Base-by-base conservation (phyloP, 2,888 invertebrate genomes). In the Spisula solida region DNA sequence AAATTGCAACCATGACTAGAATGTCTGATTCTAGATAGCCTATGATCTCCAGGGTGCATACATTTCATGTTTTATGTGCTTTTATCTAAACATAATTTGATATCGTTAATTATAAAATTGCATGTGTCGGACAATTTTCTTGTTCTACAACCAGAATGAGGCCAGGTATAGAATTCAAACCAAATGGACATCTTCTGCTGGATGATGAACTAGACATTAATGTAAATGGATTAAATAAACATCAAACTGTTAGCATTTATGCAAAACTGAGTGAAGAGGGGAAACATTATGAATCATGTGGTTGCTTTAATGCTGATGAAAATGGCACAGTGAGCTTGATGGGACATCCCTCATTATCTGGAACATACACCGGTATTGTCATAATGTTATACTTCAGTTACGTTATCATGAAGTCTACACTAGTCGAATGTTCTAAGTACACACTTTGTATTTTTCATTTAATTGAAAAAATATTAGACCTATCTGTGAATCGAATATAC, bases 291-390 rank as follows among this genome's bases (percentile, higher is more conserved):
- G 90, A 92, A 41, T 91, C 93, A 0, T 92, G 80, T 56, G 87
- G 90, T 51, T 91, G 90, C 56, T 93, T 90, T 85, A 84, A 51
- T 29, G 89, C 92, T 18, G 90, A 91, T 75, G 34, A 79, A 8
- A 25, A 89, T 85, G 93, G 93, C 8, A 60, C 41, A 55, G 86
- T 93, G 14, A 85, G 89, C 75, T 51, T 93, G 29, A 60, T 70
- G n/a, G 89, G 85, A n/a, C 88, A 91, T 5, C 70, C 88, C 2
- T 92, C 92, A 25, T 1, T 81, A 0, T 75, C 75, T n/a, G 93
- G 93, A 34, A 91, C 93, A 25, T 93, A 93, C 41, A 92, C 89
- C 88, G 93, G 92, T 92, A 86, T 48, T 31, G 16, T 51, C 18
- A 29, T n/a, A n/a, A n/a, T n/a, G n/a, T n/a, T n/a, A n/a, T n/a